These are phyloP conservation scores for Phyllotreta cruciferae DNA, from an alignment of 2,888 invertebrate species.

Conservation along the genomic window DNA sequence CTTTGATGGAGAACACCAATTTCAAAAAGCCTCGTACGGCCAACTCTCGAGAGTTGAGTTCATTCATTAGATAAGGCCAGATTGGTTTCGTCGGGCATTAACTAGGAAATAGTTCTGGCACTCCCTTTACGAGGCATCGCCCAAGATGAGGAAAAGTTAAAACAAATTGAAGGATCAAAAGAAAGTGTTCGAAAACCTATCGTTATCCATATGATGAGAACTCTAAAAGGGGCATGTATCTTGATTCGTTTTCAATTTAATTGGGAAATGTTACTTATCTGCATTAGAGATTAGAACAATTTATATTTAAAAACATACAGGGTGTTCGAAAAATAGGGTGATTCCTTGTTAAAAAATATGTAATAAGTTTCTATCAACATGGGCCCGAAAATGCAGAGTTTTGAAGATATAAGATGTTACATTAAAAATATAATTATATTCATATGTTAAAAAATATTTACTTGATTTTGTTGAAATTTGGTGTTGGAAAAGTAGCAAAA, in stretches of 20 bases:
- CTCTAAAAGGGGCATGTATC: neutral
- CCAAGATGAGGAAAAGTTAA: slow-evolving; percentile 20
- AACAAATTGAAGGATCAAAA: slow-evolving; percentile 22
- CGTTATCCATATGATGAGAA: slow-evolving; percentile 4
- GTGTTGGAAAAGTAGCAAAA: too few relatives aligned
- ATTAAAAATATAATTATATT: too few relatives aligned
- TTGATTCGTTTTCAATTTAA: neutral
- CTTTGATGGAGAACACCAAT: slow-evolving; percentile 51
- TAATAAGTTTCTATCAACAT: too few relatives aligned
- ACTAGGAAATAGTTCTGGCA: slow-evolving; percentile 28
- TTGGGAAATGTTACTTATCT: too few relatives aligned
- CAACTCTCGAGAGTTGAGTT: slow-evolving; percentile 28
- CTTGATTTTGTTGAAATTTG: too few relatives aligned
- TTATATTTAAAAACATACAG: too few relatives aligned
- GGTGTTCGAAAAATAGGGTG: too few relatives aligned
- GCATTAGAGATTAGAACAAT: too few relatives aligned
- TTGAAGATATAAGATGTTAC: too few relatives aligned
- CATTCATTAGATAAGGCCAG: slow-evolving; percentile 32
- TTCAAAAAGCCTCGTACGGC: slow-evolving; percentile 35
- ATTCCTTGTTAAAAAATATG: too few relatives aligned
- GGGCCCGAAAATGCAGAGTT: too few relatives aligned
- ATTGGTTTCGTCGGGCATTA: slow-evolving; percentile 29
- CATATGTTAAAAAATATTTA: too few relatives aligned
- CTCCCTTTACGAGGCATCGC: slow-evolving; percentile 24
- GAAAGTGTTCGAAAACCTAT: slow-evolving; percentile 11